These are phyloP conservation scores for Melieria picta DNA, from an alignment of 2,888 invertebrate species.

Conservation along the genomic window DNA sequence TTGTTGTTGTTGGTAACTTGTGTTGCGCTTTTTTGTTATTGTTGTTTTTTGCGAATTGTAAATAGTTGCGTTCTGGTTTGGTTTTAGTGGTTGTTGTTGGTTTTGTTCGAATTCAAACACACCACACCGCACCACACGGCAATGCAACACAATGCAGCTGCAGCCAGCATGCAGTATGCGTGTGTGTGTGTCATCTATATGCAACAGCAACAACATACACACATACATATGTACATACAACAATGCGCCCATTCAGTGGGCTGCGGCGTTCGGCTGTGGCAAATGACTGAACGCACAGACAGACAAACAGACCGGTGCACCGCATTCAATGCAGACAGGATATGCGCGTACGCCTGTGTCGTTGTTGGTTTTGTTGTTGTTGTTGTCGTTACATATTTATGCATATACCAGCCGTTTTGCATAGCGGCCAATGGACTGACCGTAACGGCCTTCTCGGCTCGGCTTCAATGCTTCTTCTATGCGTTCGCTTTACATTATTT, in stretches of 20 bases:
- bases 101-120: too few species aligned
- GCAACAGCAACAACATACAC: background rate
- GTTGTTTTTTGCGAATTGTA: background rate
- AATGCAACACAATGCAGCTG: slow-evolving; percentile 12
- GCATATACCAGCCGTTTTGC: too few species aligned
- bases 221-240: background rate
- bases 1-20: slow-evolving; percentile 2
- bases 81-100: too few species aligned
- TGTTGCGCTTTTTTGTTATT: background rate
- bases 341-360: background rate
- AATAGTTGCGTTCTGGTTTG: background rate
- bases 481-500: too few species aligned
- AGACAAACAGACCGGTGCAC: background rate
- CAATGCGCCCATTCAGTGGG: background rate
- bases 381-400: too few species aligned
- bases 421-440: too few species aligned
- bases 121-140: background rate
- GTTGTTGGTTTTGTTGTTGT: slow-evolving; percentile 1
- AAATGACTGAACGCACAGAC: too few species aligned
- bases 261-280: too few species aligned
- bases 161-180: background rate
- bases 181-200: background rate
- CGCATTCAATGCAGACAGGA: background rate
- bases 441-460: too few species aligned
- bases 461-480: too few species aligned